A percentile compares a stretch with the other conserved stretches of the same genome.
Conservation (phyloP, 2,888 invertebrate genomes). For the Priocnemis perturbator region DNA sequence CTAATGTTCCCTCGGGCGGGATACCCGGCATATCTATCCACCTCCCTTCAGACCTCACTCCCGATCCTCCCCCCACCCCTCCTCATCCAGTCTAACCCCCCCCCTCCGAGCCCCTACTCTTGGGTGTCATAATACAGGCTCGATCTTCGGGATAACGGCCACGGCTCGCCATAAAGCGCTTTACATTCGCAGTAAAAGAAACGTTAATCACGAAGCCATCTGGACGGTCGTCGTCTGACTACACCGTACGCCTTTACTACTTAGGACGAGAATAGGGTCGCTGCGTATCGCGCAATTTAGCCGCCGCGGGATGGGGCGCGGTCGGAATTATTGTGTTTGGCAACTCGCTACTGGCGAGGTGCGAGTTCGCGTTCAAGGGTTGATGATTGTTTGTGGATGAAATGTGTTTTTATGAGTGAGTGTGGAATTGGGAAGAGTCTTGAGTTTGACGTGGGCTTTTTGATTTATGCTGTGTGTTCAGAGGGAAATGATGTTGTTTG, state of each 20-base stretch:
- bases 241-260: constrained; percentile 19
- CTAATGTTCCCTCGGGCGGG: constrained; percentile 67
- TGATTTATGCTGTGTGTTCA: too few species aligned
- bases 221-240: constrained; percentile 28
- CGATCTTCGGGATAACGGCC: constrained; percentile 63
- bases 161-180: constrained; percentile 60
- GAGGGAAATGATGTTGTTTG: too few species aligned
- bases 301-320: neutral
- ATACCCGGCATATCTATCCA: constrained; percentile 51
- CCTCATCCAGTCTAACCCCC: neutral
- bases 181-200: constrained; percentile 66
- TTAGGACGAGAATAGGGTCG: constrained; percentile 12
- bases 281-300: neutral
- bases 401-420: too few species aligned
- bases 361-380: too few species aligned
- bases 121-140: constrained; percentile 64
- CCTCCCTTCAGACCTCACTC: constrained; percentile 8
- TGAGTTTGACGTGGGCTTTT: too few species aligned
- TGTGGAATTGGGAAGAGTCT: too few species aligned
- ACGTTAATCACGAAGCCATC: constrained; percentile 65
- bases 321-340: neutral
- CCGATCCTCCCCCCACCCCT: neutral
- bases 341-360: too few species aligned
- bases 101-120: constrained; percentile 21
- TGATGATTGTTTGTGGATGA: too few species aligned